These are phyloP conservation scores for Hylaeus anthracinus DNA, from an alignment of 1,140 invertebrate species.

Conservation along the genomic window DNA sequence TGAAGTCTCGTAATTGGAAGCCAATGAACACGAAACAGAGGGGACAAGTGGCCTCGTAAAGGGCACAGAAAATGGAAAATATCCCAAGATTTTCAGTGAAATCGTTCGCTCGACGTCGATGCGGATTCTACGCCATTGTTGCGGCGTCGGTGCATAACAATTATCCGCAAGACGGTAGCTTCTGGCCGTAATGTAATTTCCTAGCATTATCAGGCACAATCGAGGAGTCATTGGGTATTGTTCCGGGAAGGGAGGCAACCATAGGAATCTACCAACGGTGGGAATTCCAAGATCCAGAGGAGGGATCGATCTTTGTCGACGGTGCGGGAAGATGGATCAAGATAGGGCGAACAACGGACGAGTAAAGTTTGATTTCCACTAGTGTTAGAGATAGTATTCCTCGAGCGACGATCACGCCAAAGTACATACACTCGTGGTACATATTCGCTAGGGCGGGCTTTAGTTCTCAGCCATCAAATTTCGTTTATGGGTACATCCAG, in stretches of 20 bases:
- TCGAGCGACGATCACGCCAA: no score
- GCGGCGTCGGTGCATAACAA: conserved; percentile 31
- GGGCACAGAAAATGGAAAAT: not conserved
- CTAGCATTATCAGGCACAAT: conserved; percentile 41
- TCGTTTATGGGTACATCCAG: no score
- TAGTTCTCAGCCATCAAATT: no score
- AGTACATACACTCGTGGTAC: no score
- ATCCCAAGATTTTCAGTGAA: not conserved
- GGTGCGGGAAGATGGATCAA: conserved; percentile 1
- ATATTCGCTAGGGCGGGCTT: no score
- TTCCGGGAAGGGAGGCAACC: conserved; percentile 21
- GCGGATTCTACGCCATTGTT: conserved; percentile 16
- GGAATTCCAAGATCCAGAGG: conserved; percentile 13
- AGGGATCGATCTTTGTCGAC: conserved; percentile 19
- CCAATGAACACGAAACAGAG: not conserved
- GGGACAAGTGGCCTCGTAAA: not conserved
- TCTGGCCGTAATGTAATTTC: conserved; percentile 43
- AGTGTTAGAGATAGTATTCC: no score
- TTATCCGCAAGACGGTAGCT: conserved; percentile 29
- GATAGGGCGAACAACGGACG: not conserved
- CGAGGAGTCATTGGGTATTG: conserved; percentile 27
- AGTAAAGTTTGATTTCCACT: not conserved
- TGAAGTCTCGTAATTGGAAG: conserved; percentile 13
- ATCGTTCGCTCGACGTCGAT: not conserved
- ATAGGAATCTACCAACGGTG: not conserved